Percentiles rank a stretch among this genome's conserved stretches.
phyloP scores from a whole-genome alignment of 1,140 invertebrate genomes.

The Samia ricini region DNA sequence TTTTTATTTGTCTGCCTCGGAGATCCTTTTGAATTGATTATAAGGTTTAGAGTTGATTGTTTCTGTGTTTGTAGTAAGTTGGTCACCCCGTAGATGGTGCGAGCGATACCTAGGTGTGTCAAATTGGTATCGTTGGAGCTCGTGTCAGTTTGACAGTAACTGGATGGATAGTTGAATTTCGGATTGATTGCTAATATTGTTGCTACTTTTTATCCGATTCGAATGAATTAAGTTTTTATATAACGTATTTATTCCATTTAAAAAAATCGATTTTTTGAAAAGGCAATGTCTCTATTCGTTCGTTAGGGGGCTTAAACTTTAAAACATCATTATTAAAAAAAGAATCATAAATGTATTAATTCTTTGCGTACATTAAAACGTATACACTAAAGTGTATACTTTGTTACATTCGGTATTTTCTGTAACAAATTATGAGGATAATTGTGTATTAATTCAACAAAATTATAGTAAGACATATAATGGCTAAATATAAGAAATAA shows the following conservation, averaged over 20 bases:
- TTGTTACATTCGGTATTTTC: too few relatives aligned
- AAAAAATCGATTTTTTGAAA: neutral
- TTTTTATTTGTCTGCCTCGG: conserved; percentile 6
- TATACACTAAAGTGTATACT: too few relatives aligned
- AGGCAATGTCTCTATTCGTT: too few relatives aligned
- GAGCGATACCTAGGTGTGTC: conserved; percentile 44
- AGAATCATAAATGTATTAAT: too few relatives aligned
- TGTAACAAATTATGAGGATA: too few relatives aligned
- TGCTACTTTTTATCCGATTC: conserved; percentile 12
- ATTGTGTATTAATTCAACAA: too few relatives aligned
- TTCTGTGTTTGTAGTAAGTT: conserved; percentile 10
- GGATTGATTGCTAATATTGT: conserved; percentile 36
- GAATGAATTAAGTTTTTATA: neutral
- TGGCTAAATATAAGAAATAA: too few relatives aligned
- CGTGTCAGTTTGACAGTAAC: conserved; percentile 42
- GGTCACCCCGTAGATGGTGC: conserved; percentile 29
- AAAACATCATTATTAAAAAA: too few relatives aligned
- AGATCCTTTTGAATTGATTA: conserved; percentile 16
- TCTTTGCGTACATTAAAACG: too few relatives aligned
- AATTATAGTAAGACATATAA: too few relatives aligned
- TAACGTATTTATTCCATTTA: neutral
- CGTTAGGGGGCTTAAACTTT: too few relatives aligned
- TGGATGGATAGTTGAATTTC: conserved; percentile 39
- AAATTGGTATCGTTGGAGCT: conserved; percentile 45
- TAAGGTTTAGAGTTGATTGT: conserved; percentile 29